phyloP scores from a whole-genome alignment of 2,888 invertebrate genomes.

The Stictocephala bisonia region DNA sequence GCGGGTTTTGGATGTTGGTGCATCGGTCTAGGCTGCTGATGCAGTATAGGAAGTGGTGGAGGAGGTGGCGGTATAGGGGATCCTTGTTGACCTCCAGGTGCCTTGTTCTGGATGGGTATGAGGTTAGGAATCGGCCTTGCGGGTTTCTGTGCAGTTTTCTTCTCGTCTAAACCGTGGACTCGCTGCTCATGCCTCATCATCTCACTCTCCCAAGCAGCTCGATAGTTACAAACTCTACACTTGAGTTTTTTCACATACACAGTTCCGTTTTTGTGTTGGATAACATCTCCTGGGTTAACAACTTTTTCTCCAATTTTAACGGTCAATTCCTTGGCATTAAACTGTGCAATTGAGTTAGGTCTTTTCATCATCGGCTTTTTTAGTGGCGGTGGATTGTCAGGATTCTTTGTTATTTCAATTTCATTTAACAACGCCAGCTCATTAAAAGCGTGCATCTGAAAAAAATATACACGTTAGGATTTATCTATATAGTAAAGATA shows the following conservation, averaged over 20 bases:
- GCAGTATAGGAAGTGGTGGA: slow-evolving; percentile 50
- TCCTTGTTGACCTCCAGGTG: neutral
- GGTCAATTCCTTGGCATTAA: slow-evolving; percentile 43
- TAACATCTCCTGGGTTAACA: slow-evolving; percentile 42
- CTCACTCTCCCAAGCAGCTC: slow-evolving; percentile 64
- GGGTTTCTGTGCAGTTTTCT: slow-evolving; percentile 60
- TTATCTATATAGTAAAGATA: neutral
- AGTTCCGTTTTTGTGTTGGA: slow-evolving; percentile 44
- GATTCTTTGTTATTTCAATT: slow-evolving; percentile 36
- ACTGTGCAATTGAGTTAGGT: slow-evolving; percentile 44
- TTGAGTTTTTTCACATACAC: slow-evolving; percentile 47
- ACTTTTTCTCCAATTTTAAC: slow-evolving; percentile 45
- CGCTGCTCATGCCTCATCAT: slow-evolving; percentile 68
- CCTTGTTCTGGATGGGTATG: slow-evolving; percentile 71
- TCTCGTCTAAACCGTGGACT: slow-evolving; percentile 62
- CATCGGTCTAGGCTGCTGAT: slow-evolving; percentile 10
- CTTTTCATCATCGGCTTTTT: slow-evolving; percentile 43
- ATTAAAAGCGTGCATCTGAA: slow-evolving; percentile 18
- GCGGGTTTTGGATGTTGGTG: neutral
- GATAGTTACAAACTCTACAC: slow-evolving; percentile 62
- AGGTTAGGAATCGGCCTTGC: slow-evolving; percentile 79
- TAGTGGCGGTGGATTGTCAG: slow-evolving; percentile 20
- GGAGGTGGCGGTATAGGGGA: slow-evolving; percentile 37
- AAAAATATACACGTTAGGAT: too few relatives aligned
- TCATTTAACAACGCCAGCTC: slow-evolving; percentile 23